phyloP scores from a whole-genome alignment of 2,888 invertebrate species.

The Colostygia pectinataria region DNA sequence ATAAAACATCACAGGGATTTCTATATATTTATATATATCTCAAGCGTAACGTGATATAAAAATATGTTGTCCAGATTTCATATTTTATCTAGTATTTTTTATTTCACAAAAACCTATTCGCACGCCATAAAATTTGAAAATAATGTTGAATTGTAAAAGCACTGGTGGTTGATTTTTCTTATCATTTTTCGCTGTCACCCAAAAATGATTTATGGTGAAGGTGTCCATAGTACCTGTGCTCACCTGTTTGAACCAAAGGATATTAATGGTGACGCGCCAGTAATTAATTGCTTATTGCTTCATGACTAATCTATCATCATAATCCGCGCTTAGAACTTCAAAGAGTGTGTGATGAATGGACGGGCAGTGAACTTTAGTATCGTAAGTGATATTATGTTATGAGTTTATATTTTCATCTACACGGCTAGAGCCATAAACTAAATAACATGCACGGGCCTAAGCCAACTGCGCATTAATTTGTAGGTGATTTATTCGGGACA shows the following conservation, averaged over 20 bases:
- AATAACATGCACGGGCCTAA: too few relatives aligned
- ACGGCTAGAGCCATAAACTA: too few relatives aligned
- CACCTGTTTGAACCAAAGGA: conserved; percentile 44
- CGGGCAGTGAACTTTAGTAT: background rate
- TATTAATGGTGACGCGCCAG: conserved; percentile 51
- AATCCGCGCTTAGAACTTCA: conserved; percentile 33
- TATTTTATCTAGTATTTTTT: too few relatives aligned
- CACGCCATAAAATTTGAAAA: conserved; percentile 1
- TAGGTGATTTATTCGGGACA: too few relatives aligned
- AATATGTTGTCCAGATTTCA: too few relatives aligned
- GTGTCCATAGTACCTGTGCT: conserved; percentile 28
- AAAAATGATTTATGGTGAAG: conserved; percentile 28
- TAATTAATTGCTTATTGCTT: conserved; percentile 56
- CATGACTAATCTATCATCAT: conserved; percentile 43
- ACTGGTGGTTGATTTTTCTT: conserved; percentile 14
- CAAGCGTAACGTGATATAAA: too few relatives aligned
- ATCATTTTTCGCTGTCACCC: conserved; percentile 26
- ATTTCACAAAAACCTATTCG: background rate
- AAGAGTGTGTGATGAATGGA: conserved; percentile 16
- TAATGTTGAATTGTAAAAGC: background rate
- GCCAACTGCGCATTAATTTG: too few relatives aligned
- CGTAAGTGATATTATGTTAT: too few relatives aligned
- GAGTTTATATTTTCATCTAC: too few relatives aligned
- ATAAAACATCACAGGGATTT: too few relatives aligned
- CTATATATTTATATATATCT: too few relatives aligned